Base-by-base conservation (phyloP, 2,888 invertebrate species). In the Pollenia labialis region DNA sequence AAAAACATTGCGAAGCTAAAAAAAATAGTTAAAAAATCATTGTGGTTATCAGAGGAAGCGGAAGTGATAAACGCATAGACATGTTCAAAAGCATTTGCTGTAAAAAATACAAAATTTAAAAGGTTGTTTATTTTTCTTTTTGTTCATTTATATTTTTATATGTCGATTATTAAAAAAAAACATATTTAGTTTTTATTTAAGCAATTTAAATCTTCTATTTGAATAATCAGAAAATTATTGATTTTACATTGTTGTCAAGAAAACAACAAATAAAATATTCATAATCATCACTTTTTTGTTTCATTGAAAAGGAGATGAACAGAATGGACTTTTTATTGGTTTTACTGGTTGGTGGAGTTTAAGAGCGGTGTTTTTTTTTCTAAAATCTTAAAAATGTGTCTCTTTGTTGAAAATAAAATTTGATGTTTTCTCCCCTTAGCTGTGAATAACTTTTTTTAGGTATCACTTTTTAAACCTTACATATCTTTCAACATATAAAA, bases 61-160 rank as follows among this genome's bases (percentile, higher is more conserved):
- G 81, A 81, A 74, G 72, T 74, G 56, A 56, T 56, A 81, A 81
- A 64, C 52, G 62, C 71, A 81, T 50, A 62, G 18, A 75, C 48
- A 56, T 56, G 58, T 60, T 79, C 18, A 42, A 69, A 44, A 79
- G 48, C 48, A 69, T 58, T 52, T 62, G 42, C 32, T 75, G 40
- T 4, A 52, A 18, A 12, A 60, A 48, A 32, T 8, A 32, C 0
- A 72, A 60, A 60, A 58, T 46, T 16, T 16, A 12, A 58, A 23
- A 74, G 6, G 8, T 48, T 72, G 58, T 72, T 58, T 23, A 23
- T 69, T 42, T 40, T 9, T 23, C n/a, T 32, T 32, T 14, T 14
- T 3, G 16, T 16, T 12, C 7, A 14, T 58, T 52, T 46, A 44
- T 16, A 18, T 52, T 52, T 52, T 10, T 10, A 2, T 40, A 16